These are phyloP conservation scores for Nematolebias whitei DNA, from an alignment of 2,113 vertebrate species.

Conservation along the genomic window DNA sequence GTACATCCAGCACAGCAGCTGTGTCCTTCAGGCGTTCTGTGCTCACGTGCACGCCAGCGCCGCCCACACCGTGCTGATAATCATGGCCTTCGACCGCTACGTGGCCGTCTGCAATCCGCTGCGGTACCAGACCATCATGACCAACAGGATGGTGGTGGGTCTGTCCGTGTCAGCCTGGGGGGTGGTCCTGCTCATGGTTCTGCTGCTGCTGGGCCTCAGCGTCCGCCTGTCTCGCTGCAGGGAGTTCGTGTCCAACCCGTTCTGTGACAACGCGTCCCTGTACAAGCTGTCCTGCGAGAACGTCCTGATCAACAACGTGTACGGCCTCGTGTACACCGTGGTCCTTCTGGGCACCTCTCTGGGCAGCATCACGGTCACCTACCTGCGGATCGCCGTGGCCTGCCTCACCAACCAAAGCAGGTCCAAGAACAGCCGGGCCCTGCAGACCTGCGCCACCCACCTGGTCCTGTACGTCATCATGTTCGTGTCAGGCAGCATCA, in stretches of 20 bases:
- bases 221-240: constrained; percentile 61
- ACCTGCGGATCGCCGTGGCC: constrained; percentile 51
- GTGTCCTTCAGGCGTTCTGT: constrained; percentile 68
- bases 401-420: constrained; percentile 43
- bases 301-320: constrained; percentile 60
- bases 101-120: constrained; percentile 70
- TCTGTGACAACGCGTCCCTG: constrained; percentile 70
- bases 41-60: constrained; percentile 40
- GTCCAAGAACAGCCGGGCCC: constrained; percentile 38
- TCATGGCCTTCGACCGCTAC: constrained; percentile 77
- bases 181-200: not conserved
- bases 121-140: constrained; percentile 65
- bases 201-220: constrained; percentile 45
- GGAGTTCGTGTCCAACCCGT: constrained; percentile 44
- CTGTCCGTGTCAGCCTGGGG: constrained; percentile 60
- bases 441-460: constrained; percentile 70
- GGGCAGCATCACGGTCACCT: constrained; percentile 54
- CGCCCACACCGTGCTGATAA: constrained; percentile 62
- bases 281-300: constrained; percentile 69
- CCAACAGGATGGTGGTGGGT: constrained; percentile 44
- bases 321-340: constrained; percentile 40
- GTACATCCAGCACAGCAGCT: constrained; percentile 49
- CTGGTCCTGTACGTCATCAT: constrained; percentile 60
- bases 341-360: constrained; percentile 44
- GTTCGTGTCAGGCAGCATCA: not conserved